Conservation (phyloP, 2,113 vertebrate genomes). For the Chrysochloris asiatica region DNA sequence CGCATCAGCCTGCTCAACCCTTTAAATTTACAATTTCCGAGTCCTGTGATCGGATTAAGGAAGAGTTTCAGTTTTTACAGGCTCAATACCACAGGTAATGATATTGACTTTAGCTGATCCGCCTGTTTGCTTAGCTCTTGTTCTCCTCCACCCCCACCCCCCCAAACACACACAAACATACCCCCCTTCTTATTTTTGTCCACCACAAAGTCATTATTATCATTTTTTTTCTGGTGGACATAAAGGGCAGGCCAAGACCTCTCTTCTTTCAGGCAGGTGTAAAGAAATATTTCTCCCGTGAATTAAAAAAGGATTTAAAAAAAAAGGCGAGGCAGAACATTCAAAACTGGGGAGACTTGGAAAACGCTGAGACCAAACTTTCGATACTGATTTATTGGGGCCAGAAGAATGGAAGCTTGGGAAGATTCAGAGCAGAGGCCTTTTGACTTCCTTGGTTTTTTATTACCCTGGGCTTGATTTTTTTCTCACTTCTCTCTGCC, state of each 20-base stretch:
- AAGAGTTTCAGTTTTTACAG: conserved; percentile 98
- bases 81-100: conserved; percentile 97
- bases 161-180: background rate
- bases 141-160: background rate
- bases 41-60: conserved; percentile 97
- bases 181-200: rapidly evolving
- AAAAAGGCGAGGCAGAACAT: background rate
- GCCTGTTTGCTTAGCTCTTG: conserved; percentile 73
- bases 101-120: conserved; percentile 80
- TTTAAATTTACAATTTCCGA: conserved; percentile 99
- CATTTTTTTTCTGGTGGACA: conserved; percentile 28
- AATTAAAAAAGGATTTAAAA: conserved; percentile 10
- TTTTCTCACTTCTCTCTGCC: conserved; percentile 57
- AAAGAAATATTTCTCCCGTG: conserved; percentile 66
- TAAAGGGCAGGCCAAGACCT: conserved; percentile 54
- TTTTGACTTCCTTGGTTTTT: conserved; percentile 60
- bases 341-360: conserved; percentile 65
- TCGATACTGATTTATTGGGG: conserved; percentile 72
- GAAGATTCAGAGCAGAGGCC: conserved; percentile 48
- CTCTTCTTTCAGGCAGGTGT: conserved; percentile 67
- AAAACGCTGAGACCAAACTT: conserved; percentile 78
- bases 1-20: conserved; percentile 95
- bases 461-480: conserved; percentile 65
- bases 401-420: conserved; percentile 32
- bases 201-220: background rate